Percentiles rank a stretch among this genome's conserved stretches.
phyloP scores from a whole-genome alignment of 2,888 invertebrate species.

The Eupeodes luniger region DNA sequence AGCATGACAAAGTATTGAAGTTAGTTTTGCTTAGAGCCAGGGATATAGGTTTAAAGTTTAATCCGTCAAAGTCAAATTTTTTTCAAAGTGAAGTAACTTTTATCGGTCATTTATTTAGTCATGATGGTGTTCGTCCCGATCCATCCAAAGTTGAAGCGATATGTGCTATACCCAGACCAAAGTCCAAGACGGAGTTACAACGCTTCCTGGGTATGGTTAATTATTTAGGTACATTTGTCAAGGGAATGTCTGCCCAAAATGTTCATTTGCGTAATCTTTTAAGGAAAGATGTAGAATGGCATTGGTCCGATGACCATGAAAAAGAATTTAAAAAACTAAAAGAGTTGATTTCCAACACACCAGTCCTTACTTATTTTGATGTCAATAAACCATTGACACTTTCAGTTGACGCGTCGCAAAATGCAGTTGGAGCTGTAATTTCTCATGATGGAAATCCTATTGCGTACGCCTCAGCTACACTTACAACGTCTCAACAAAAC shows the following conservation, averaged over 20 bases:
- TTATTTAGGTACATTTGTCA: slow-evolving; percentile 75
- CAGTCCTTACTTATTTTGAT: slow-evolving; percentile 33
- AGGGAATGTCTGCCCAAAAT: slow-evolving; percentile 72
- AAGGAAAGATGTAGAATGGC: slow-evolving; percentile 55
- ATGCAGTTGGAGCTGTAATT: too few relatives aligned
- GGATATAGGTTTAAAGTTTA: slow-evolving; percentile 51
- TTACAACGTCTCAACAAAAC: too few relatives aligned
- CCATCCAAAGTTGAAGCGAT: slow-evolving; percentile 47
- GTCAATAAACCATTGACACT: slow-evolving; percentile 25
- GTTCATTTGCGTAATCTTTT: slow-evolving; percentile 60
- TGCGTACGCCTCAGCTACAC: too few relatives aligned
- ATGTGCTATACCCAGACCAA: slow-evolving; percentile 53
- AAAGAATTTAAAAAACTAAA: slow-evolving; percentile 27
- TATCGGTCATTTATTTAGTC: slow-evolving; percentile 52
- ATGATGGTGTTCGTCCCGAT: slow-evolving; percentile 45
- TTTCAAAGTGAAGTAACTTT: slow-evolving; percentile 39
- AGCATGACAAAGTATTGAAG: slow-evolving; percentile 41
- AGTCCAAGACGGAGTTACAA: slow-evolving; percentile 59
- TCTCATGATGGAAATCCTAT: too few relatives aligned
- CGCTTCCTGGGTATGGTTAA: slow-evolving; percentile 75
- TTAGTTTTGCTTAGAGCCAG: neutral
- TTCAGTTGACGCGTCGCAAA: slow-evolving; percentile 31
- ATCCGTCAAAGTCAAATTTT: slow-evolving; percentile 36
- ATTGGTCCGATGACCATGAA: slow-evolving; percentile 53
- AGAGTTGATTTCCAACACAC: slow-evolving; percentile 15